Percentiles rank a stretch among this genome's conserved stretches.
Evolutionary conservation across 2,113 vertebrate genomes (phyloP).

Genomic region (Coptodon rendalli): DNA sequence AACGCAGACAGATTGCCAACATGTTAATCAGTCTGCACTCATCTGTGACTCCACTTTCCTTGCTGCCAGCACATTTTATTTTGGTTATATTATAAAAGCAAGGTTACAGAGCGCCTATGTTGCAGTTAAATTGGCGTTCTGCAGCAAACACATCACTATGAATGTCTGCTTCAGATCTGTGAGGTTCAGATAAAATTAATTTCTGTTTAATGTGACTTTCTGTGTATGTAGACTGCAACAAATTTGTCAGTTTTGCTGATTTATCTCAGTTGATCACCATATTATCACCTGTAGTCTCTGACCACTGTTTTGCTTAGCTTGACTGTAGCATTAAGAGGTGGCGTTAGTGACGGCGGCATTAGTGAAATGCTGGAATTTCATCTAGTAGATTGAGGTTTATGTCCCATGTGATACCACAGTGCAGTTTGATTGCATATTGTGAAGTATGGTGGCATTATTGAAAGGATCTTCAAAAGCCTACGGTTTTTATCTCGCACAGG

Average conservation of each 20-base stretch:
- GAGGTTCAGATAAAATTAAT: background rate
- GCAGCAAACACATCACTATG: background rate
- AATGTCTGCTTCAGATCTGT: background rate
- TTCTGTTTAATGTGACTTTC: background rate
- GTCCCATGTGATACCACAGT: background rate
- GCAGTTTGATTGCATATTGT: background rate
- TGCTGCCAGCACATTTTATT: background rate
- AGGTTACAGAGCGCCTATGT: background rate
- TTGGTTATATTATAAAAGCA: background rate
- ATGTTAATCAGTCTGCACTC: background rate
- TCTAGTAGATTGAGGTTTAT: background rate
- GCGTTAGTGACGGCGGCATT: background rate
- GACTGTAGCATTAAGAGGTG: background rate
- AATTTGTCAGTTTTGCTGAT: background rate
- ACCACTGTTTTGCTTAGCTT: background rate
- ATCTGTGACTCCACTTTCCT: background rate
- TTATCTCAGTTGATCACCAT: background rate
- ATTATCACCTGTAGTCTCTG: background rate
- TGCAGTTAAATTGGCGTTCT: background rate
- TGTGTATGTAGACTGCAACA: background rate
- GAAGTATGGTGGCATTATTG: background rate
- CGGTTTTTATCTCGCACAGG: rapidly evolving
- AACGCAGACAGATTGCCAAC: background rate
- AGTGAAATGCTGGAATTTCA: background rate
- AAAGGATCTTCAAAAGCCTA: background rate